phyloP scores from a whole-genome alignment of 1,140 invertebrate genomes.

The Trichonephila clavipes region DNA sequence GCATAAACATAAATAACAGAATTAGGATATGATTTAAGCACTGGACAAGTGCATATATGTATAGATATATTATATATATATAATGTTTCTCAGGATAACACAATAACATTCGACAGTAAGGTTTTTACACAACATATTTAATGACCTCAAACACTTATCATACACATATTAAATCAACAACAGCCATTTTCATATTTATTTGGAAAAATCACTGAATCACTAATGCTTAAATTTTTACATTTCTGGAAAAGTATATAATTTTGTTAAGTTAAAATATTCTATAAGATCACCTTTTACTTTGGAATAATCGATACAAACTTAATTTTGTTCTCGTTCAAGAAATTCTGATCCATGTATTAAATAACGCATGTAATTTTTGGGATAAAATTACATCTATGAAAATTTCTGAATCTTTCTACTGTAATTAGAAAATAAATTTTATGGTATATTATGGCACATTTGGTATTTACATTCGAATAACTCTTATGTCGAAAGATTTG shows the following conservation, averaged over 20 bases:
- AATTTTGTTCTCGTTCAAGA: too few relatives aligned
- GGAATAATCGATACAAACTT: too few relatives aligned
- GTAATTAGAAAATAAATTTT: too few relatives aligned
- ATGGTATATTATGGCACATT: too few relatives aligned
- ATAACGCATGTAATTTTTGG: too few relatives aligned
- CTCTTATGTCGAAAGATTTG: too few relatives aligned
- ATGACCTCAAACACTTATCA: neutral
- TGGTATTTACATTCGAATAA: too few relatives aligned
- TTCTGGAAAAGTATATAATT: neutral
- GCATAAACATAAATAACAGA: slow-evolving; percentile 55
- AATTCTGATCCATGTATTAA: too few relatives aligned
- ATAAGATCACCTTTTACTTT: too few relatives aligned
- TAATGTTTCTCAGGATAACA: slow-evolving; percentile 47
- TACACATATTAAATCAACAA: slow-evolving; percentile 21
- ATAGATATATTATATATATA: slow-evolving; percentile 6
- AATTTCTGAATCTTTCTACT: too few relatives aligned
- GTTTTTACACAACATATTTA: neutral
- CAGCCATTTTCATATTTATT: neutral
- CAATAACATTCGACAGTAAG: slow-evolving; percentile 3
- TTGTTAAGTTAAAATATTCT: neutral
- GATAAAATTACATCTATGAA: too few relatives aligned
- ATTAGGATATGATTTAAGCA: slow-evolving; percentile 70
- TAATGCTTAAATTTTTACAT: neutral
- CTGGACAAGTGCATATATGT: slow-evolving; percentile 50
- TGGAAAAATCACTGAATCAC: neutral